phyloP scores from a whole-genome alignment of 2,113 vertebrate genomes.

The Chloropsis hardwickii region DNA sequence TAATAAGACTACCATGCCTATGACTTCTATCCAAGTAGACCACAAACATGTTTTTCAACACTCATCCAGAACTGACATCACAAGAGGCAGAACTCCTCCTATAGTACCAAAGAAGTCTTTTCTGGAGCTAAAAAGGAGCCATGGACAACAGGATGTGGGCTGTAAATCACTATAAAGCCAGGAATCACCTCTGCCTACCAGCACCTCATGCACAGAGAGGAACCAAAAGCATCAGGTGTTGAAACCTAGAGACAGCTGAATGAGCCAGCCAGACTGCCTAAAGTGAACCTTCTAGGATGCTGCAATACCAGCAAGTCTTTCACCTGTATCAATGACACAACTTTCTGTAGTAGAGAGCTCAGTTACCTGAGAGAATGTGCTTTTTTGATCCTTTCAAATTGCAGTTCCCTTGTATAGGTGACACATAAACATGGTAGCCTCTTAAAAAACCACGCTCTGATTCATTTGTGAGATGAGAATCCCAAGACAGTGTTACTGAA shows the following conservation, averaged over 20 bases:
- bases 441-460: constrained; percentile 63
- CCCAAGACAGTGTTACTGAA: constrained; percentile 66
- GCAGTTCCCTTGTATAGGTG: constrained; percentile 32
- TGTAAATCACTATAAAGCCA: not conserved
- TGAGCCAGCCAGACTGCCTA: not conserved
- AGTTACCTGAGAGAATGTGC: constrained; percentile 55
- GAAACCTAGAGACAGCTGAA: not conserved
- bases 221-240: not conserved
- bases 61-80: not conserved
- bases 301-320: not conserved
- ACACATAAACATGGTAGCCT: constrained; percentile 72
- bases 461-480: not conserved
- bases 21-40: not conserved
- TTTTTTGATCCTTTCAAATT: constrained; percentile 17
- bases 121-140: not conserved
- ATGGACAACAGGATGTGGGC: not conserved
- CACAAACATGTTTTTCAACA: not conserved
- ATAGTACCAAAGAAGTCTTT: not conserved
- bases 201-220: not conserved
- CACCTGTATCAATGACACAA: not conserved
- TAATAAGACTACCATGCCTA: not conserved
- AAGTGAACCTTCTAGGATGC: not conserved
- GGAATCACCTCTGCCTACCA: not conserved
- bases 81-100: not conserved
- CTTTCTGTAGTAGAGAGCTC: not conserved